Evolutionary conservation across 2,113 vertebrate genomes (phyloP), one percentile per base, ranked within the genome.

Genomic region (Origma solitaria): DNA sequence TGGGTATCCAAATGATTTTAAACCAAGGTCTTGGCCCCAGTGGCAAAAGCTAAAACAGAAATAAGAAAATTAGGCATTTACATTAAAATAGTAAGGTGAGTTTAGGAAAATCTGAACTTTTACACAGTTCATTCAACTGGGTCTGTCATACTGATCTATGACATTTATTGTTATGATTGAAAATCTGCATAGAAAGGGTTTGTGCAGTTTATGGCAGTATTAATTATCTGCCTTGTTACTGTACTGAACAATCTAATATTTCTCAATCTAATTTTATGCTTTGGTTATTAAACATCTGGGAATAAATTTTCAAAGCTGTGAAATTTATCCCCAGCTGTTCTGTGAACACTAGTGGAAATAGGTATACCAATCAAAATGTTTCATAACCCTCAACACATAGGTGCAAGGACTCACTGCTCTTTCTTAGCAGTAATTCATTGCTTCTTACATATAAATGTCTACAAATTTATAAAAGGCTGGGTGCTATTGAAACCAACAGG

Each of bases 401-500:
- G 28, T 79, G 8, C 50, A 61, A 77, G 78, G 42, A 61, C 33
- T 77, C 25, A 57, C 14, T n/a, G 17, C n/a, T 89, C 85, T 66
- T 92, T 53, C 24, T 79, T 37, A 87, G 42, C 69, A 75, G 45
- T 87, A 89, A 87, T 64, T 95, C 81, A 76, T 57, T 75, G 24
- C 40, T 94, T 61, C 79, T 79, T 95, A 79, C 37, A 53, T 89
- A 82, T 61, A 72, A 95, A 87, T 87, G 16, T 42, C 89, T 91
- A 69, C 77, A 83, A 94, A 89, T 94, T 91, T 89, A 80, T 91
- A 79, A 84, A 95, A 84, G 40, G 33, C 45, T 92, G 83, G n/a
- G 25, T 76, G 37, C 58, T 92, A 79, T 85, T 91, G 86, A 91
- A 89, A 57, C 73, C 84, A 95, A 94, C 91, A 95, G 69, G 86